Evolutionary conservation across 2,797 vertebrate species (phyloP).

Genomic region (Diglossa cyanea): DNA sequence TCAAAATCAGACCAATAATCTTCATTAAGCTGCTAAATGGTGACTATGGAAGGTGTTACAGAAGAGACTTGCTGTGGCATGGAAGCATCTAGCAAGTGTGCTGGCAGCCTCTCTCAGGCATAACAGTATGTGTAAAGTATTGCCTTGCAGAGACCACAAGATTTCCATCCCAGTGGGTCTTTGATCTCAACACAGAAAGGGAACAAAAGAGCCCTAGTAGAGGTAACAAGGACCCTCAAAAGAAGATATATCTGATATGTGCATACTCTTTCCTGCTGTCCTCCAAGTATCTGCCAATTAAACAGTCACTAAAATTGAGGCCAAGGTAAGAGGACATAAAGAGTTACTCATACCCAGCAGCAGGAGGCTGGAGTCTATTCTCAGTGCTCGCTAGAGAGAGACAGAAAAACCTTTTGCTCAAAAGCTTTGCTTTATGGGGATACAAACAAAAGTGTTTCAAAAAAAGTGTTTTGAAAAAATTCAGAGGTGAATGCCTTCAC

Average conservation of each 20-base stretch:
- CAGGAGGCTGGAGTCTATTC: neutral
- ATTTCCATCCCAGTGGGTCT: neutral
- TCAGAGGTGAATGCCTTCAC: neutral
- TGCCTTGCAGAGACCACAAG: neutral
- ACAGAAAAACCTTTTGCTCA: neutral
- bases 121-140: neutral
- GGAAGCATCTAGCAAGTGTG: neutral
- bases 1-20: neutral
- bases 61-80: neutral
- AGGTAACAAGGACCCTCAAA: neutral
- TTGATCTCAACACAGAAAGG: neutral
- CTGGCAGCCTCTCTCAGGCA: neutral
- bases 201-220: neutral
- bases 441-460: neutral
- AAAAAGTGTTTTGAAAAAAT: neutral
- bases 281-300: neutral
- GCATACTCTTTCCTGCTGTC: neutral
- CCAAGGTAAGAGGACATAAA: neutral
- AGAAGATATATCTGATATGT: neutral
- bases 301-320: neutral
- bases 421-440: neutral
- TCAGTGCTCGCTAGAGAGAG: neutral
- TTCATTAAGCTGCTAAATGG: neutral
- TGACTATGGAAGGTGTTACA: neutral
- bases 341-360: neutral